Evolutionary conservation across 2,888 invertebrate genomes (phyloP), one percentile per base, ranked within the genome.

Genomic region (Plebejus anna): DNA sequence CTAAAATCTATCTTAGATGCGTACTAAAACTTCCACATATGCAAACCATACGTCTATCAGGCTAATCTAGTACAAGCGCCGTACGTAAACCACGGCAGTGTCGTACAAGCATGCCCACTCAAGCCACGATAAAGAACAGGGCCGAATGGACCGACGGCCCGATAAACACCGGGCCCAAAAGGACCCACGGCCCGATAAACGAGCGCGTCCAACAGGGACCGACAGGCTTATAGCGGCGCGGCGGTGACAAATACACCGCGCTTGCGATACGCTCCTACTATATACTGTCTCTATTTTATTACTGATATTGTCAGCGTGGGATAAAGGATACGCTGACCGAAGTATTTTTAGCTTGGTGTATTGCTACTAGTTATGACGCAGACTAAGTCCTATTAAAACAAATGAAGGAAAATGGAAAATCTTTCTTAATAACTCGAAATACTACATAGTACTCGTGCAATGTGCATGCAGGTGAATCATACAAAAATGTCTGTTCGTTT

Each of bases 11-110:
- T 4, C 55, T 4, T 55, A 13, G 55, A 51, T 4, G 13, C 11
- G 51, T 55, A 4, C 55, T 0, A 55, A 55, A 55, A 55, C 55
- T 55, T 16, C 22, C 22, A 59, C 16, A 59, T 22, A 7, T 59
- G 59, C 59, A 59, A 28, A 11, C 11, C 61, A 28, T 61, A 28
- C 87, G 83, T 87, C 87, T 85, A 86, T 88, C 87, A 85, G 81
- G 83, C 82, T 88, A 88, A 89, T 90, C 89, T 89, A 86, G 81
- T 81, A 82, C 85, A 80, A 84, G 84, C 85, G 84, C 84, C 80
- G 84, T 28, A 11, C 81, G 82, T 84, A 86, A 85, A 85, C 84
- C 83, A 85, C 81, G 55, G 55, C 78, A 81, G 71, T 80, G 82
- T 86, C 82, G 78, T 80, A 84, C 84, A 84, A 84, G 84, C 83